Evolutionary conservation across 1,140 invertebrate genomes (phyloP), one percentile per base, ranked within the genome.

Genomic region (Eufriesea mexicana): DNA sequence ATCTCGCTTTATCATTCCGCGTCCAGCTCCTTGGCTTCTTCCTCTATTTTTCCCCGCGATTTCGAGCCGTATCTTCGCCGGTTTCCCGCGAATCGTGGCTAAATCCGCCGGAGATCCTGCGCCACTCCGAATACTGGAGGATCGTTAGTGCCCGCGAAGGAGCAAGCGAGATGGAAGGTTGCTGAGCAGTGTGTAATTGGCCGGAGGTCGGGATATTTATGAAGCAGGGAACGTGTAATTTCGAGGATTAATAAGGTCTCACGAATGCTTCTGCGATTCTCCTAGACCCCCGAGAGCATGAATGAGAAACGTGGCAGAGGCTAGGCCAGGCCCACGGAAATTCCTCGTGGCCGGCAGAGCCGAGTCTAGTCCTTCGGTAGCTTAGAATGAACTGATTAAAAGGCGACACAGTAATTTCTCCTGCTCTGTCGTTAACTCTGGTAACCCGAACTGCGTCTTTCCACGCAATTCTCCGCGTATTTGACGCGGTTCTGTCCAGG

Each of bases 1-100:
- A 35, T 55, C 49, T 23, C 61, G 72, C 45, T 81, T 67, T 66
- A 75, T 81, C 42, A 73, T 47, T 47, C 35, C 2, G n/a, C 64
- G 51, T 71, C 42, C 42, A 2, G n/a, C 35, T 57, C 20, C 51
- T 76, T 49, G 67, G 49, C 72, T 20, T 8, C n/a, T 49, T 20
- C 9, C 14, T 47, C 23, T 12, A 1, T 28, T n/a, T 20, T 9
- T 5, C 6, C 20, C 9, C 35, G 6, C 7, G 16, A 23, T 35
- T 23, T 57, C 51, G 20, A 25, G 28, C 0, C 55, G 16, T 35
- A 7, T 14, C 54, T 23, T 7, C 14, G 14, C 28, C 49, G 12
- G 35, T 45, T 42, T 18, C 18, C 8, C 25, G n/a, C 25, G 45
- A 66, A 64, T 66, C 74, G 20, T 5, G 35, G 9, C 45, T 67